Base-by-base conservation (phyloP, 2,797 vertebrate genomes). In the Gastrophryne carolinensis region DNA sequence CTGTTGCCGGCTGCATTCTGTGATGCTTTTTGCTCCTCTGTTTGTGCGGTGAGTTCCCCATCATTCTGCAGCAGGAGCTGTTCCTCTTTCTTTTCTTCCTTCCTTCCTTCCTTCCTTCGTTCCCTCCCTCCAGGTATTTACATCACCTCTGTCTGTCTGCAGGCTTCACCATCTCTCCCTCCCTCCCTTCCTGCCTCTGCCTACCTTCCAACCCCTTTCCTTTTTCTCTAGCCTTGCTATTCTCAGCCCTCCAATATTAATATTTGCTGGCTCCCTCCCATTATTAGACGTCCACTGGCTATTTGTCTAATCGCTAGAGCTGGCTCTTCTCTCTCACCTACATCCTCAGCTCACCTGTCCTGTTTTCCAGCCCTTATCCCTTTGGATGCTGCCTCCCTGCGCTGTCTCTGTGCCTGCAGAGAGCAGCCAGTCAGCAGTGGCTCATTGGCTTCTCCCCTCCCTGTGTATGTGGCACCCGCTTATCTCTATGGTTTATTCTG, bases 21-120 rank as follows among this genome's bases (percentile, higher is more conserved):
- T 77, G 67, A 65, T 71, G 75, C 67, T 77, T 77, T 60, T 77
- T 77, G 75, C 67, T 77, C 39, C 75, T 71, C 67, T 77, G 75
- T 58, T 77, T 77, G 60, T 77, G 75, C 75, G 75, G 75, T 71
- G 75, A 77, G 75, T 77, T 77, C 75, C 75, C 75, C 75, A 77
- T 77, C 75, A 77, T 77, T 71, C 75, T 77, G 75, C 75, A 71
- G 75, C 67, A 77, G 58, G 75, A 65, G 60, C 75, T 17, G 15
- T 67, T 77, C 67, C 58, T 71, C 67, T 69, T 37, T 76, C 54
- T 67, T 29, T 47, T 21, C 54, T 57, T 49, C 39, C 37, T 27
- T 56, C 35, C 11, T 5, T 65, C 19, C 65, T 56, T 53, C n/a
- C 2, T 35, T 69, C 49, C 58, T 29, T 34, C 12, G 17, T 58